Evolutionary conservation across 2,113 vertebrate genomes (phyloP), one percentile per base, ranked within the genome.

Genomic region (Heterotilapia buettikoferi): DNA sequence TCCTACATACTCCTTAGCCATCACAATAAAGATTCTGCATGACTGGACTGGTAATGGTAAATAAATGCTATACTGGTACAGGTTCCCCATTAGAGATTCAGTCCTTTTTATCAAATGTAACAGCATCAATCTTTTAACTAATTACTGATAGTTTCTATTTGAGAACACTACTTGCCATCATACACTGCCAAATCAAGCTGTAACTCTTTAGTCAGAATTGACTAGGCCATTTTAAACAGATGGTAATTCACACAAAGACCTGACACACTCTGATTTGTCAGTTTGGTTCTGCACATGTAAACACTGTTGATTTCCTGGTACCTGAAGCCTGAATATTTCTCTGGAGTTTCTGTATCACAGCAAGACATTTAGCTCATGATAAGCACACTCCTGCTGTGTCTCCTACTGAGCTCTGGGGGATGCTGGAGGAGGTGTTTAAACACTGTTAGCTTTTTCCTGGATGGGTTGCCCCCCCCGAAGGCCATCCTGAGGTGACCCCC

Each of bases 351-450:
- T 31, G 1, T 52, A 29, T 33, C 61, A n/a, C 40, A 18, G 52
- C 73, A n/a, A 54, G 43, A 68, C 50, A 29, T 86, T 89, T 80
- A 53, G 78, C 40, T 63, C 13, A 9, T 31, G 53, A 87, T 87
- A 66, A 63, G 2, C 53, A 1, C 5, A 1, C 52, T 66, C 53
- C 52, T 43, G 33, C 82, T 73, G 82, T 6, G 81, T 16, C 29
- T 88, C 66, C 80, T 14, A 56, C 59, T 2, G 36, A 61, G 78
- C 53, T 56, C 1, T 59, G 50, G 83, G 85, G 36, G 36, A 87
- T 26, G 63, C 89, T 71, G 56, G 36, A 89, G 89, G 89, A 73
- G 54, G 61, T 66, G 61, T 88, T 88, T 84, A 78, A 56, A 47
- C 33, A 53, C 57, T 36, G 29, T 59, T 83, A 29, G 52, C 45